A percentile compares a stretch with the other conserved stretches of the same genome.
Conservation (phyloP, 2,113 vertebrate genomes). For the Gavia stellata region DNA sequence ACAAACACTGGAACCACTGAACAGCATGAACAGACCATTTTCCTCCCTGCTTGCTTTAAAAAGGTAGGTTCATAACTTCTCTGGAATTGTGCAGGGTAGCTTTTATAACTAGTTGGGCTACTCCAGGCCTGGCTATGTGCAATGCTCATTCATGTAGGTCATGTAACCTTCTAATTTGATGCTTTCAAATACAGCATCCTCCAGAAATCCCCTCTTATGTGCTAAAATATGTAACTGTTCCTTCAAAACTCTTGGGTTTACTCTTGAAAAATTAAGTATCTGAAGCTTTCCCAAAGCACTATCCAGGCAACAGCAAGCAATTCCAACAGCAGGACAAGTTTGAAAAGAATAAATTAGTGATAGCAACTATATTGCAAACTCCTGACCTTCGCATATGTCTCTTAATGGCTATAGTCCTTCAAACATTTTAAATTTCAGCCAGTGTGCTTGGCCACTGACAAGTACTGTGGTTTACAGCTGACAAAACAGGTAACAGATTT, state of each 20-base stretch:
- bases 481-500: neutral
- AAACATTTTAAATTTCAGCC: neutral
- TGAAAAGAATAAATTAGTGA: neutral
- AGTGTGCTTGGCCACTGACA: neutral
- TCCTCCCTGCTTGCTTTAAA: neutral
- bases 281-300: neutral
- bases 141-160: neutral
- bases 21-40: neutral
- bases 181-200: neutral
- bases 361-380: neutral
- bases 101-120: neutral
- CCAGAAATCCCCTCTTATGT: neutral
- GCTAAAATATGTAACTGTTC: neutral
- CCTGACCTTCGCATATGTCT: fast-evolving
- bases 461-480: neutral
- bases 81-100: neutral
- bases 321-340: neutral
- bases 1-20: neutral
- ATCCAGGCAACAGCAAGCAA: neutral
- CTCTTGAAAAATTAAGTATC: neutral
- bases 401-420: neutral
- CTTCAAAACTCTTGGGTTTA: neutral
- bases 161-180: neutral
- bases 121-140: neutral
- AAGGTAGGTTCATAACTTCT: neutral